These are phyloP conservation scores for Drosophila tani DNA, from an alignment of 1,140 invertebrate species.

Conservation along the genomic window DNA sequence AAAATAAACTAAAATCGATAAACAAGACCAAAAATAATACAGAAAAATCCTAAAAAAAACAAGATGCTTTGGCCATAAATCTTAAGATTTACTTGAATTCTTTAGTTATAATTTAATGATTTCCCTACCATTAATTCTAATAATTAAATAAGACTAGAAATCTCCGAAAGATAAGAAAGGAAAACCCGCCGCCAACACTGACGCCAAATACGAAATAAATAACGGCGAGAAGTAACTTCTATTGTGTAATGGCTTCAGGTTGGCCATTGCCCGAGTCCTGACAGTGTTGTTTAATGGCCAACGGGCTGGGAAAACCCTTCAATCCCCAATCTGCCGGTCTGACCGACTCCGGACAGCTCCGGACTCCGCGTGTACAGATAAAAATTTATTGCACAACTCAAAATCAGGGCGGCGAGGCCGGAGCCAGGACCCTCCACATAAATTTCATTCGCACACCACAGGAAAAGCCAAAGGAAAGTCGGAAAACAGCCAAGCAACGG, in stretches of 20 bases:
- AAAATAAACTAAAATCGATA: no score
- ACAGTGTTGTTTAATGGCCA: constrained; percentile 80
- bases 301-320: constrained; percentile 26
- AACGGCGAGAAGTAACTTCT: constrained; percentile 47
- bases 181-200: constrained; percentile 20
- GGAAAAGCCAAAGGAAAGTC: background rate
- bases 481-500: background rate
- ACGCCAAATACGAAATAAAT: constrained; percentile 27
- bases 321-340: constrained; percentile 3
- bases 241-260: constrained; percentile 75
- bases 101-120: no score
- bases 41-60: no score
- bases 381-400: constrained; percentile 83
- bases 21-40: no score
- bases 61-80: no score
- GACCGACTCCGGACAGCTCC: constrained; percentile 20
- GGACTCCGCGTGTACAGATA: constrained; percentile 76
- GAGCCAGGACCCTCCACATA: constrained; percentile 30
- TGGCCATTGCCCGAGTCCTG: constrained; percentile 64
- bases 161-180: background rate
- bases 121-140: no score
- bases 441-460: constrained; percentile 61
- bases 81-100: no score
- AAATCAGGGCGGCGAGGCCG: constrained; percentile 56
- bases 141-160: no score